These are phyloP conservation scores for Stenotaenia linearis DNA, from an alignment of 2,888 invertebrate genomes.

Conservation along the genomic window DNA sequence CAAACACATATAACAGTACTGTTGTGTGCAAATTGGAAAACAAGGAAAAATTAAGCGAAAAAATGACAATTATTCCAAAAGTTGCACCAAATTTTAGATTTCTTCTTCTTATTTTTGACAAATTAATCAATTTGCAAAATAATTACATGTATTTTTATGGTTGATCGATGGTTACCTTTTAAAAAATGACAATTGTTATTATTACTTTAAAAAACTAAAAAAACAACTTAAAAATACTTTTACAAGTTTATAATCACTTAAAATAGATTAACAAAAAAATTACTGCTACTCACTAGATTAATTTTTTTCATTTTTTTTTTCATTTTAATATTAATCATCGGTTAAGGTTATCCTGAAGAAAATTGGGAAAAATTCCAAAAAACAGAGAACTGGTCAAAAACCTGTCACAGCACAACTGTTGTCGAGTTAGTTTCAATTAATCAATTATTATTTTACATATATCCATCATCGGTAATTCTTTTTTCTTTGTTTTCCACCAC, in stretches of 20 bases:
- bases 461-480: neutral
- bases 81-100: neutral
- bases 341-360: neutral
- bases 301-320: neutral
- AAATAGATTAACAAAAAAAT: no score
- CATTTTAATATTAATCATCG: neutral
- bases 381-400: neutral
- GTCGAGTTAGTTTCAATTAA: neutral
- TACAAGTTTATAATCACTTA: no score
- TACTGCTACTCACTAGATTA: no score
- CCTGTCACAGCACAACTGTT: conserved; percentile 3
- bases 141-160: neutral
- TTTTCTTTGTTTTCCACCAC: conserved; percentile 10
- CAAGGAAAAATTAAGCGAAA: neutral
- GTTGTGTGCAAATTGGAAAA: conserved; percentile 15
- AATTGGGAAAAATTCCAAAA: neutral
- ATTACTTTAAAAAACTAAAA: no score
- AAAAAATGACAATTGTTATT: no score
- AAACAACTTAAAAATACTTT: no score
- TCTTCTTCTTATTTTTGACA: neutral
- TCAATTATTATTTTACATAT: neutral
- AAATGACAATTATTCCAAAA: neutral
- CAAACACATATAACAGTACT: neutral
- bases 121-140: neutral
- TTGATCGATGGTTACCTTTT: no score